A percentile compares a stretch with the other conserved stretches of the same genome.
Conservation (phyloP, 2,888 invertebrate species). For the Apomyelois bistriatella region DNA sequence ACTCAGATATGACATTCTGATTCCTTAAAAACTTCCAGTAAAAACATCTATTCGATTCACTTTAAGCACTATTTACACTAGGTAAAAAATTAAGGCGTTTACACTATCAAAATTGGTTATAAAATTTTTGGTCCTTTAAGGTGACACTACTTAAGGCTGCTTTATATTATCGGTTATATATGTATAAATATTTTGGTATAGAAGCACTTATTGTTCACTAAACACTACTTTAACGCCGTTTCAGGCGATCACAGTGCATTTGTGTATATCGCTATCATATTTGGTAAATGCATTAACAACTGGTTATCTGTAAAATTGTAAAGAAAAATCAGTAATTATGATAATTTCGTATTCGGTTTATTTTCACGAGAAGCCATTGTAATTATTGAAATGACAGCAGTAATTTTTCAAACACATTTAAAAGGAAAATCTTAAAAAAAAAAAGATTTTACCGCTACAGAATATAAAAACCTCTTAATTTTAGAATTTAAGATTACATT, state of each 20-base stretch:
- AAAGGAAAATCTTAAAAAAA: too few species aligned
- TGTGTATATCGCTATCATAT: conserved; percentile 28
- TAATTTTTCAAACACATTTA: too few species aligned
- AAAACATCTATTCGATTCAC: conserved; percentile 14
- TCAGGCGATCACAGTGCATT: conserved; percentile 65
- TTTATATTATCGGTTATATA: conserved; percentile 44
- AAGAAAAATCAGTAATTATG: conserved; percentile 16
- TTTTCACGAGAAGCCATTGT: conserved; percentile 21
- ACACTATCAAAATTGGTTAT: conserved; percentile 53
- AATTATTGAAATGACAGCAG: background rate
- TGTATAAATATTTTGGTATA: conserved; percentile 55
- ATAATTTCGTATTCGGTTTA: conserved; percentile 23
- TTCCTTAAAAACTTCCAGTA: conserved; percentile 22
- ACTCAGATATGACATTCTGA: conserved; percentile 25
- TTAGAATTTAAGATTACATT: too few species aligned
- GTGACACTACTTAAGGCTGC: conserved; percentile 62
- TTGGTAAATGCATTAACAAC: conserved; percentile 30
- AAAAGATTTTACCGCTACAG: too few species aligned
- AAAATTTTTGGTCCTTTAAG: conserved; percentile 76
- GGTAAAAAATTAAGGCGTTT: conserved; percentile 67
- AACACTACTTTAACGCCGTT: conserved; percentile 61
- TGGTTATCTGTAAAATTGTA: conserved; percentile 30
- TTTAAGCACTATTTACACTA: conserved; percentile 33
- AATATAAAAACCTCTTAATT: too few species aligned
- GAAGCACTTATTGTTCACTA: conserved; percentile 56